Evolutionary conservation across 1,140 invertebrate species (phyloP).

Genomic region (Neodiprion virginianus): DNA sequence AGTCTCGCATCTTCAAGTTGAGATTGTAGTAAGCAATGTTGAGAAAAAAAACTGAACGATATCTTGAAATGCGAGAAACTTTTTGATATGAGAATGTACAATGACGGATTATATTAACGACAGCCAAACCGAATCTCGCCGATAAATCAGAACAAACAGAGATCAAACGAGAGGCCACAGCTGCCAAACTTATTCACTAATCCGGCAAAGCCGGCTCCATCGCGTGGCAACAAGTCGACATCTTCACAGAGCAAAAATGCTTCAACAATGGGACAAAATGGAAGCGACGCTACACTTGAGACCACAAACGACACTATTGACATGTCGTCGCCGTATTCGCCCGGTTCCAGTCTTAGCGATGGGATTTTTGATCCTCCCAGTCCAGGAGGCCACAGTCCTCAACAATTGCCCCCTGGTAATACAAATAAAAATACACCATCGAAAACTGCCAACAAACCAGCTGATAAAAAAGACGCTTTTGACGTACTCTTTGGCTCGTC

Average conservation of each 20-base stretch:
- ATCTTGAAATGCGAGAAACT: no score
- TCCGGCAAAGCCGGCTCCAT: constrained; percentile 41
- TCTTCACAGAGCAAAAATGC: constrained; percentile 41
- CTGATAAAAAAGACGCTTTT: constrained; percentile 62
- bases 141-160: constrained; percentile 49
- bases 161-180: constrained; percentile 47
- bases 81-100: no score
- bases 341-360: constrained; percentile 82
- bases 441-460: constrained; percentile 44
- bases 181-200: constrained; percentile 53
- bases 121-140: constrained; percentile 59
- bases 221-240: constrained; percentile 30
- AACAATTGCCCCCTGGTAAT: constrained; percentile 37
- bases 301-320: constrained; percentile 61
- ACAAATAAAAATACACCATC: constrained; percentile 39
- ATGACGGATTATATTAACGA: constrained; percentile 8
- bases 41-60: no score
- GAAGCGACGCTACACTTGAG: constrained; percentile 52
- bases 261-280: constrained; percentile 53
- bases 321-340: constrained; percentile 85
- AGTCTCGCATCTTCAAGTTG: no score
- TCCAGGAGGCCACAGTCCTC: constrained; percentile 59
- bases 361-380: constrained; percentile 85
- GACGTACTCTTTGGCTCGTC: constrained; percentile 65
- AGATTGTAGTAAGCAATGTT: no score